Percentiles rank a stretch among this genome's conserved stretches.
phyloP scores from a whole-genome alignment of 1,140 invertebrate genomes.

The Zaprionus africanus region DNA sequence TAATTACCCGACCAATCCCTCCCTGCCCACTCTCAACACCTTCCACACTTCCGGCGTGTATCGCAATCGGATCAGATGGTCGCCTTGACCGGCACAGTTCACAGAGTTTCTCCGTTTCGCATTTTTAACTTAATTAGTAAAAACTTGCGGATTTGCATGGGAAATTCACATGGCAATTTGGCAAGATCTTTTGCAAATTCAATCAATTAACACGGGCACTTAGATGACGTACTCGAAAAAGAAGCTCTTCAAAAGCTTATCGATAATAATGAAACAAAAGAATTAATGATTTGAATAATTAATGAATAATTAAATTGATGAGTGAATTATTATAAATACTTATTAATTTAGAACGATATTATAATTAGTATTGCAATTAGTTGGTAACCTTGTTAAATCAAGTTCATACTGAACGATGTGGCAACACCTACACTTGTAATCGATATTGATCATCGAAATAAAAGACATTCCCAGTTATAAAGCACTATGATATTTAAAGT shows the following conservation, averaged over 20 bases:
- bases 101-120: constrained; percentile 40
- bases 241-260: not conserved
- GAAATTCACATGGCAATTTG: constrained; percentile 46
- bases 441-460: no score
- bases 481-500: no score
- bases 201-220: constrained; percentile 43
- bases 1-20: constrained; percentile 11
- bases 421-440: no score
- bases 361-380: no score
- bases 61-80: not conserved
- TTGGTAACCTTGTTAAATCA: no score
- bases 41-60: constrained; percentile 1
- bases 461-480: no score
- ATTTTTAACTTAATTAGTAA: constrained; percentile 57
- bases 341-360: no score
- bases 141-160: constrained; percentile 48
- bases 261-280: not conserved
- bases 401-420: no score
- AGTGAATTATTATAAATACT: no score
- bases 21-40: not conserved
- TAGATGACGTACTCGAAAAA: not conserved
- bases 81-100: constrained; percentile 31
- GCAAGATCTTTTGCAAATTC: constrained; percentile 22
- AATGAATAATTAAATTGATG: not conserved
- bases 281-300: not conserved